phyloP scores from a whole-genome alignment of 92 coral and sea anemone species.

The Palythoa heliodiscus region DNA sequence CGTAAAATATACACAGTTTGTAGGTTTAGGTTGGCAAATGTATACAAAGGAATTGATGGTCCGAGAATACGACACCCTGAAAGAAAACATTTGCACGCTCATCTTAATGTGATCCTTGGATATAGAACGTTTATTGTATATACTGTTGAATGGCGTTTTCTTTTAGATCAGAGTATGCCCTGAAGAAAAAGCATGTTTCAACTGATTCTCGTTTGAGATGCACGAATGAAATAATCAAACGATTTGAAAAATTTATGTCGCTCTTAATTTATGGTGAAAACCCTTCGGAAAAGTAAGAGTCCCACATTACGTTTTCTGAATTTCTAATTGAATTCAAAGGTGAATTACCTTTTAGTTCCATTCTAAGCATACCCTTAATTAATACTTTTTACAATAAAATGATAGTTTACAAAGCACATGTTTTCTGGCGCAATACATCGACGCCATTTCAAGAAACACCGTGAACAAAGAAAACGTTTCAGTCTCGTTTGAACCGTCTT shows the following conservation, averaged over 20 bases:
- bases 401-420: conserved; percentile 19
- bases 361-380: conserved; percentile 22
- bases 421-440: conserved; percentile 14
- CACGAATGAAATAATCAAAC: conserved; percentile 34
- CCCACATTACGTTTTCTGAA: conserved; percentile 31
- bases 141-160: conserved; percentile 29
- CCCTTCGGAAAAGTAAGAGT: neutral
- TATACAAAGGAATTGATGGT: conserved; percentile 52
- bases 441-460: neutral
- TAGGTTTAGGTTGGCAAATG: conserved; percentile 61
- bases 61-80: conserved; percentile 44
- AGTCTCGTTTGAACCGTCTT: conserved; percentile 4
- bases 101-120: conserved; percentile 56
- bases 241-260: conserved; percentile 9
- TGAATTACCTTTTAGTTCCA: neutral
- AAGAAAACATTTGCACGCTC: conserved; percentile 74
- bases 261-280: neutral
- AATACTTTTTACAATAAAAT: conserved; percentile 41
- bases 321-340: conserved; percentile 11
- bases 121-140: conserved; percentile 50
- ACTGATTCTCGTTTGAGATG: conserved; percentile 19
- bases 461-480: conserved; percentile 31
- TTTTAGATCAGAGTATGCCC: conserved; percentile 11
- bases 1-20: conserved; percentile 62
- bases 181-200: conserved; percentile 21